Percentiles rank a stretch among this genome's conserved stretches.
phyloP scores from a whole-genome alignment of 2,888 invertebrate genomes.

The Tetragonula carbonaria region DNA sequence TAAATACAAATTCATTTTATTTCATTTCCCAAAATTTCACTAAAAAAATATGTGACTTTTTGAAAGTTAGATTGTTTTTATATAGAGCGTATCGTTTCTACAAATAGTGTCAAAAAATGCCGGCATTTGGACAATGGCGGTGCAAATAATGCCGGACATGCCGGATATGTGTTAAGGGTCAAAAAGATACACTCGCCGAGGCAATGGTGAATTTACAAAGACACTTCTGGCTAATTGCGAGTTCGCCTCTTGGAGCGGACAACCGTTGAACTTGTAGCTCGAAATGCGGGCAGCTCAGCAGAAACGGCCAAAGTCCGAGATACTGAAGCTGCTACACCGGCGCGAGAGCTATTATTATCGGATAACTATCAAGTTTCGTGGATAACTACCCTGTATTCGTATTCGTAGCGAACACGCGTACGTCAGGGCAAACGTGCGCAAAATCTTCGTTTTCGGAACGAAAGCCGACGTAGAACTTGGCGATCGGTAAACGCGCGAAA shows the following conservation, averaged over 20 bases:
- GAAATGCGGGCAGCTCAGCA: slow-evolving; percentile 52
- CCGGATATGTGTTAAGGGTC: no score
- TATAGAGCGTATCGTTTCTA: no score
- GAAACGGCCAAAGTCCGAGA: slow-evolving; percentile 51
- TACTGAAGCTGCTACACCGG: slow-evolving; percentile 40
- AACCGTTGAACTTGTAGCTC: slow-evolving; percentile 36
- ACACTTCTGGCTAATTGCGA: slow-evolving; percentile 7
- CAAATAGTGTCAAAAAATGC: no score
- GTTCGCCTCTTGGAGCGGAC: slow-evolving; percentile 40
- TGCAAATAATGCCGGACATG: no score
- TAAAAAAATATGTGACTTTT: no score
- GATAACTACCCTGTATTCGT: slow-evolving; percentile 9
- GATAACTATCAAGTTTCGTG: slow-evolving; percentile 58
- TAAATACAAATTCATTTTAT: no score
- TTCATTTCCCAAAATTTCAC: no score
- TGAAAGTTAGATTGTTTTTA: no score
- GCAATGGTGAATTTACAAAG: neutral
- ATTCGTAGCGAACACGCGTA: slow-evolving; percentile 25
- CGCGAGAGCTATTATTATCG: slow-evolving; percentile 60
- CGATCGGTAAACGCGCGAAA: no score
- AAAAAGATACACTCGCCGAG: neutral
- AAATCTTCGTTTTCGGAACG: neutral
- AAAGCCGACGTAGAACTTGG: no score
- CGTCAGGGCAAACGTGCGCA: neutral
- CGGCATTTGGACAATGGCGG: no score